Conservation (phyloP, 2,797 vertebrate genomes). For the Selene dorsalis region DNA sequence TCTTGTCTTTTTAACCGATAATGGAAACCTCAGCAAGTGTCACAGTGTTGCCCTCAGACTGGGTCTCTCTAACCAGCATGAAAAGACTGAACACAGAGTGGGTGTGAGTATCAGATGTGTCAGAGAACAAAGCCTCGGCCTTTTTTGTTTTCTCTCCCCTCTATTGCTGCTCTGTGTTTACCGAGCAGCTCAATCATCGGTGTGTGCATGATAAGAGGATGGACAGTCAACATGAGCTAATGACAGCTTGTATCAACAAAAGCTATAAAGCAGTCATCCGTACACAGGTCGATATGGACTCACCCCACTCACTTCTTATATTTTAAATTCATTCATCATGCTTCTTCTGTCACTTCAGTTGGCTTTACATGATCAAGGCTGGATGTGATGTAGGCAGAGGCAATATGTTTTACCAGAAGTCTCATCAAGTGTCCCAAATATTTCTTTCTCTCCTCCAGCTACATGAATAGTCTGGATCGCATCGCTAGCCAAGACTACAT, state of each 20-base stretch:
- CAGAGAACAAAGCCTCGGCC: slow-evolving; percentile 44
- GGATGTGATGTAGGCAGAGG: slow-evolving; percentile 28
- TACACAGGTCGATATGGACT: slow-evolving; percentile 47
- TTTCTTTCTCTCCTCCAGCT: slow-evolving; percentile 80
- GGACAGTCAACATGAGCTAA: slow-evolving; percentile 71
- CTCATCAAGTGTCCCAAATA: background rate
- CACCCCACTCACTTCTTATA: slow-evolving; percentile 24
- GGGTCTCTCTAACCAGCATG: no score
- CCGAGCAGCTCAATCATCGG: slow-evolving; percentile 64
- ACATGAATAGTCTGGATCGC: slow-evolving; percentile 92
- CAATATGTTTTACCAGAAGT: slow-evolving; percentile 15
- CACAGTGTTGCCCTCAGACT: background rate
- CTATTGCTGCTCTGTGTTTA: slow-evolving; percentile 63
- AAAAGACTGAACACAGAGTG: background rate
- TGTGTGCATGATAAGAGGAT: slow-evolving; percentile 68
- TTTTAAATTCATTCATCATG: slow-evolving; percentile 51
- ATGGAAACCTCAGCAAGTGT: background rate
- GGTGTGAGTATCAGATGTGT: slow-evolving; percentile 37
- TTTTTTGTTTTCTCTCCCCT: slow-evolving; percentile 47
- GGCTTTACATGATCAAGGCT: slow-evolving; percentile 10
- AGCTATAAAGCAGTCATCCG: slow-evolving; percentile 66
- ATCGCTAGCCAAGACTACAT: slow-evolving; percentile 91
- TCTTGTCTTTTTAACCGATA: background rate
- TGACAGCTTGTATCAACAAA: slow-evolving; percentile 72
- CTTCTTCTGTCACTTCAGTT: slow-evolving; percentile 32